Percentiles rank a stretch among this genome's conserved stretches.
Conservation (phyloP, 2,888 invertebrate genomes). For the Anorthoa munda region DNA sequence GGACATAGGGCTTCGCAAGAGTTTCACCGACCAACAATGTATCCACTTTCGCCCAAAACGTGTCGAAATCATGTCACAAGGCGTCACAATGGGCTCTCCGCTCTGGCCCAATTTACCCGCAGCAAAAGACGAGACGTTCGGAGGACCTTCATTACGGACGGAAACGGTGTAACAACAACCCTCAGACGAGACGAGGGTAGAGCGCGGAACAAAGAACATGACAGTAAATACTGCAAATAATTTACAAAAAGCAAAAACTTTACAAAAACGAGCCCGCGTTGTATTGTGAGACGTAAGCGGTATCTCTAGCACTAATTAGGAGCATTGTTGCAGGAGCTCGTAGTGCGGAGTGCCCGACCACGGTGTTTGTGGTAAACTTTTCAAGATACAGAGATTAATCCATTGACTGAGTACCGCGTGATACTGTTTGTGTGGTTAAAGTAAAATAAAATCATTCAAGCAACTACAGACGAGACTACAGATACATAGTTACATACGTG, state of each 20-base stretch:
- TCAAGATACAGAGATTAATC: background rate
- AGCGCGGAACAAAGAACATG: constrained; percentile 52
- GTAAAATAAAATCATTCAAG: background rate
- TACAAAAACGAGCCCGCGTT: constrained; percentile 17
- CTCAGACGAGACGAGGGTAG: constrained; percentile 58
- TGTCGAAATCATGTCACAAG: constrained; percentile 52
- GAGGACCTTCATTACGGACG: constrained; percentile 48
- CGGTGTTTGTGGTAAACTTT: background rate
- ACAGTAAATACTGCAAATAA: constrained; percentile 61
- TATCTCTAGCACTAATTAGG: constrained; percentile 40
- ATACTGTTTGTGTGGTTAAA: background rate
- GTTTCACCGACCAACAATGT: constrained; percentile 45
- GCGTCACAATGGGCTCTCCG: constrained; percentile 31
- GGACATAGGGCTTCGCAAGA: background rate
- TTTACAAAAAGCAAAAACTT: constrained; percentile 53
- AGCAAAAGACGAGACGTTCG: constrained; percentile 18
- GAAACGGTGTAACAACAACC: constrained; percentile 59
- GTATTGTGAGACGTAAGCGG: constrained; percentile 4
- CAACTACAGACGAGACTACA: background rate
- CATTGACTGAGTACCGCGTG: background rate
- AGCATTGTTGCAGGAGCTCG: constrained; percentile 12
- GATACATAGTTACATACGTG: too few species aligned
- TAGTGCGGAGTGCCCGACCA: background rate
- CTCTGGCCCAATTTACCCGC: constrained; percentile 34
- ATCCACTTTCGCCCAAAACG: constrained; percentile 54